Conservation (phyloP, 2,797 vertebrate species). For the Falco naumanni region DNA sequence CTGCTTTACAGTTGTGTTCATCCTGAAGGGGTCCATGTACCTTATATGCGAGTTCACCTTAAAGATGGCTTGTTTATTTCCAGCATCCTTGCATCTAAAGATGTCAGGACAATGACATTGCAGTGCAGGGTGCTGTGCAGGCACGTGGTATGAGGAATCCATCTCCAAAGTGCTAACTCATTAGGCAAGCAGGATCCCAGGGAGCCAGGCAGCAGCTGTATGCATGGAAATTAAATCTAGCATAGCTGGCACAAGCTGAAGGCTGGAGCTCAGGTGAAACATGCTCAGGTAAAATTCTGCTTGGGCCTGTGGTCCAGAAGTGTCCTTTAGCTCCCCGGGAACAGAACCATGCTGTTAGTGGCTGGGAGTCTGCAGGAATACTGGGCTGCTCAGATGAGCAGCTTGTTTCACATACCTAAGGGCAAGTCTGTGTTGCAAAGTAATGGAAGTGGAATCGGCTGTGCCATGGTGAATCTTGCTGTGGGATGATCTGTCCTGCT, state of each 20-base stretch:
- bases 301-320: neutral
- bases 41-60: neutral
- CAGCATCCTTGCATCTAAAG: neutral
- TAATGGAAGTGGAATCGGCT: neutral
- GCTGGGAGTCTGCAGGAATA: neutral
- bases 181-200: neutral
- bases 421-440: accelerated
- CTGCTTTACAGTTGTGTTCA: neutral
- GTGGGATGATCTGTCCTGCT: neutral
- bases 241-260: neutral
- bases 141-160: neutral
- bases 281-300: neutral
- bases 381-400: neutral
- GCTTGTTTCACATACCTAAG: neutral
- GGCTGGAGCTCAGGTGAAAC: neutral
- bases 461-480: accelerated
- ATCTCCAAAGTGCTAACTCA: accelerated
- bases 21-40: neutral
- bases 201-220: neutral
- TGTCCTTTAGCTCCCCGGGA: neutral
- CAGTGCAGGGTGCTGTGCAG: neutral
- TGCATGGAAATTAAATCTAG: neutral
- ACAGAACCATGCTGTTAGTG: accelerated
- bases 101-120: no score
- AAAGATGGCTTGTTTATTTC: neutral